A percentile compares a stretch with the other conserved stretches of the same genome.
Evolutionary conservation across 2,888 invertebrate genomes (phyloP).

Genomic region (Hirtodrosophila confusa): DNA sequence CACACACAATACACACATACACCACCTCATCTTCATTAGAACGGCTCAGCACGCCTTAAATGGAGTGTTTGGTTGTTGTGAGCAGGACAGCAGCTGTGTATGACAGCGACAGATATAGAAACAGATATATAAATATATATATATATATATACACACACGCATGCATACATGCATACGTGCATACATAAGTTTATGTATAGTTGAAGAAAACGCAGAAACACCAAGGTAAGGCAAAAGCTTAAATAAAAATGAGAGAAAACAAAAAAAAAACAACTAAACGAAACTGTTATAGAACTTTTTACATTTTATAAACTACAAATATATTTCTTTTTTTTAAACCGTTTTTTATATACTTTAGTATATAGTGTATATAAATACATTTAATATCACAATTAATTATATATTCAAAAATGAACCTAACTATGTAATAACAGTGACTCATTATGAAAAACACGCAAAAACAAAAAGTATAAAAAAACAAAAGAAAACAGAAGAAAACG

Average conservation of each 20-base stretch:
- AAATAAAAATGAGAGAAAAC: slow-evolving; percentile 24
- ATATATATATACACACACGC: no score
- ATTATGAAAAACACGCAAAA: not conserved
- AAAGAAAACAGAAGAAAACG: no score
- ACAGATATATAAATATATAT: no score
- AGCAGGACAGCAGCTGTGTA: no score
- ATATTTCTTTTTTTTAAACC: slow-evolving; percentile 12
- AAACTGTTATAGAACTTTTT: slow-evolving; percentile 54
- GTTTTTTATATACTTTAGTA: slow-evolving; percentile 5
- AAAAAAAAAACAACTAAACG: slow-evolving; percentile 25
- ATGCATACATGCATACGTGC: no score
- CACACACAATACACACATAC: slow-evolving; percentile 21
- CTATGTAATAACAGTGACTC: slow-evolving; percentile 16
- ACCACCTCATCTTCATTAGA: slow-evolving; percentile 3
- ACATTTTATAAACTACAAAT: slow-evolving; percentile 45
- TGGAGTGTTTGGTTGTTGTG: no score
- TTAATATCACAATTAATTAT: slow-evolving; percentile 37
- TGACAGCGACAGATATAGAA: no score
- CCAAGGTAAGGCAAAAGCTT: slow-evolving; percentile 40
- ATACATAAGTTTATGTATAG: slow-evolving; percentile 34
- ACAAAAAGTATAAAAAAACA: not conserved
- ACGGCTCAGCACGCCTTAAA: no score
- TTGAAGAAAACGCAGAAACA: slow-evolving; percentile 16
- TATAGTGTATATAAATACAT: slow-evolving; percentile 1
- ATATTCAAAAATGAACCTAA: slow-evolving; percentile 19